These are phyloP conservation scores for Rhagium mordax DNA, from an alignment of 2,888 invertebrate species.

Conservation along the genomic window DNA sequence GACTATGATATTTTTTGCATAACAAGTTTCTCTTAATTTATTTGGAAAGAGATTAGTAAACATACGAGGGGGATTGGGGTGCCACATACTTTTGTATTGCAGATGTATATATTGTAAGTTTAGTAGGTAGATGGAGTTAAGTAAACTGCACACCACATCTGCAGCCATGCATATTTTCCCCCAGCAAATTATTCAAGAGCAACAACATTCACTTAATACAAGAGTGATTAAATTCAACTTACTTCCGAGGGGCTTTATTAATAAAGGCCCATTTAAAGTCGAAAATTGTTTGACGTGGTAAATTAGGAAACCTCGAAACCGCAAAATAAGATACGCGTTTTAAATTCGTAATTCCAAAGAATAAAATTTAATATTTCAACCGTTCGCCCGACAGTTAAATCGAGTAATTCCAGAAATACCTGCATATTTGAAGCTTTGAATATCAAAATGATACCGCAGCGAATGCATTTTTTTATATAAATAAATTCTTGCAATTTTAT, in stretches of 20 bases:
- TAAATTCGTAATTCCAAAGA: conserved; percentile 1
- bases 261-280: neutral
- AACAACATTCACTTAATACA: neutral
- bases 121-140: too few relatives aligned
- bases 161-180: too few relatives aligned
- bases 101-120: too few relatives aligned
- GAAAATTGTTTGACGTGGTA: neutral
- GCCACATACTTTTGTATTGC: too few relatives aligned
- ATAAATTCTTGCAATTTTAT: neutral
- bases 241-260: neutral
- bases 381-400: conserved; percentile 11
- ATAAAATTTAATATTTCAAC: conserved; percentile 21
- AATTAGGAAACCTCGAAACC: neutral
- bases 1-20: too few relatives aligned
- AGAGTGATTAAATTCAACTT: neutral
- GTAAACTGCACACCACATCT: too few relatives aligned
- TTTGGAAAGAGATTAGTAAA: too few relatives aligned
- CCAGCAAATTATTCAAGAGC: neutral
- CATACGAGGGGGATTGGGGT: too few relatives aligned
- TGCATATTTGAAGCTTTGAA: conserved; percentile 29
- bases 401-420: conserved; percentile 28
- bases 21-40: too few relatives aligned
- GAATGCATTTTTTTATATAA: neutral
- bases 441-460: conserved; percentile 15
- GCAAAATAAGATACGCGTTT: neutral